Conservation (phyloP, 1,140 invertebrate species). For the Drosophila equinoxialis region DNA sequence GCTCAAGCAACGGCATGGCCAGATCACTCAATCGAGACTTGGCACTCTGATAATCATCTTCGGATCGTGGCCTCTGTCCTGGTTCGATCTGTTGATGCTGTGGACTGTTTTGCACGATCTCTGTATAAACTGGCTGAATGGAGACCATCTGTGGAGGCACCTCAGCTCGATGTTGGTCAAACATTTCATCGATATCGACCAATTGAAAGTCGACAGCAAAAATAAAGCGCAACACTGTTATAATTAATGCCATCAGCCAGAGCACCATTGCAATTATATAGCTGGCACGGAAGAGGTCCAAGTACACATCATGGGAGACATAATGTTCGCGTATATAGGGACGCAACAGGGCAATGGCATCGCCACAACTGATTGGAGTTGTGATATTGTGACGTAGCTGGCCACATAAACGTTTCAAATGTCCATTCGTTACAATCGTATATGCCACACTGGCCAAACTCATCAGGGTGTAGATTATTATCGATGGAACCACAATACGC, state of each 20-base stretch:
- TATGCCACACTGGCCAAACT: constrained; percentile 61
- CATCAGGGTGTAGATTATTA: constrained; percentile 72
- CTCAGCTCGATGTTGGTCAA: constrained; percentile 39
- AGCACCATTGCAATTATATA: constrained; percentile 66
- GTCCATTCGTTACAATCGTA: constrained; percentile 67
- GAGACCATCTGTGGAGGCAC: background rate
- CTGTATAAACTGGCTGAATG: constrained; percentile 54
- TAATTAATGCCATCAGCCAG: constrained; percentile 65
- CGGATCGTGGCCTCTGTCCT: constrained; percentile 55
- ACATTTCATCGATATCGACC: constrained; percentile 73
- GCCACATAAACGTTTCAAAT: constrained; percentile 61
- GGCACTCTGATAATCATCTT: constrained; percentile 78
- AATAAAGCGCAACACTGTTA: constrained; percentile 71
- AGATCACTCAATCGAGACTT: constrained; percentile 73
- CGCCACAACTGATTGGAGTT: constrained; percentile 65
- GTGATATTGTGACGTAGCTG: constrained; percentile 55
- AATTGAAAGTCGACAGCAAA: constrained; percentile 79
- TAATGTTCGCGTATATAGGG: constrained; percentile 64
- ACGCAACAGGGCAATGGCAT: constrained; percentile 69
- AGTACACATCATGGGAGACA: constrained; percentile 59
- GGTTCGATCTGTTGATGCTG: constrained; percentile 31
- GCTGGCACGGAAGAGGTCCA: constrained; percentile 67
- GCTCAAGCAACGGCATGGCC: constrained; percentile 64
- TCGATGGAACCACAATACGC: constrained; percentile 80
- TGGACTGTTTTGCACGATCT: constrained; percentile 53